These are phyloP conservation scores for Umimayanthus kanabou DNA, from an alignment of 92 coral and sea anemone genomes.

Conservation along the genomic window DNA sequence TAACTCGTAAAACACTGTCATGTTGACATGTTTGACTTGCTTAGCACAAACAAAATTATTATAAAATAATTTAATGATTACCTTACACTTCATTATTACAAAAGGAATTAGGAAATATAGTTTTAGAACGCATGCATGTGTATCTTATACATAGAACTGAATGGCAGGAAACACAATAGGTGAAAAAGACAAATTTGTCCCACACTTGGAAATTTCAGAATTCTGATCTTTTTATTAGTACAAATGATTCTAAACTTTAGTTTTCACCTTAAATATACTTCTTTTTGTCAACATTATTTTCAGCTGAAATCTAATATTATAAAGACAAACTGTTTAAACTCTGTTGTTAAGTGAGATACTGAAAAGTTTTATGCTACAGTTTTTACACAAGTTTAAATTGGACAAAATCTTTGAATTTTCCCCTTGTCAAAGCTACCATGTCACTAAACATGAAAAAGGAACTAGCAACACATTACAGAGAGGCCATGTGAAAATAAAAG, in stretches of 20 bases:
- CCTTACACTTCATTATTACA: neutral
- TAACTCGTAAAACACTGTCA: neutral
- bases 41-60: neutral
- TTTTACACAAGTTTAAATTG: no score
- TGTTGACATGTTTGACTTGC: neutral
- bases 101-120: neutral
- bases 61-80: neutral
- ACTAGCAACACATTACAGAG: neutral
- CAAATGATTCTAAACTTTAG: neutral
- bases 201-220: neutral
- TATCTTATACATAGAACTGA: neutral
- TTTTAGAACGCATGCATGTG: neutral
- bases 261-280: neutral
- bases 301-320: neutral
- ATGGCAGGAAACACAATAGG: slow-evolving; percentile 1
- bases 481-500: neutral
- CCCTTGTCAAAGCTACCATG: neutral
- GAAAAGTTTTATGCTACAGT: neutral
- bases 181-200: neutral
- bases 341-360: neutral
- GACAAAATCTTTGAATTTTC: neutral
- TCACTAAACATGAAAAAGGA: neutral
- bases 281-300: neutral
- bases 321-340: neutral
- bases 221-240: neutral